Percentiles rank a stretch among this genome's conserved stretches.
phyloP scores from a whole-genome alignment of 2,797 vertebrate genomes.

The Protosalanx chinensis region DNA sequence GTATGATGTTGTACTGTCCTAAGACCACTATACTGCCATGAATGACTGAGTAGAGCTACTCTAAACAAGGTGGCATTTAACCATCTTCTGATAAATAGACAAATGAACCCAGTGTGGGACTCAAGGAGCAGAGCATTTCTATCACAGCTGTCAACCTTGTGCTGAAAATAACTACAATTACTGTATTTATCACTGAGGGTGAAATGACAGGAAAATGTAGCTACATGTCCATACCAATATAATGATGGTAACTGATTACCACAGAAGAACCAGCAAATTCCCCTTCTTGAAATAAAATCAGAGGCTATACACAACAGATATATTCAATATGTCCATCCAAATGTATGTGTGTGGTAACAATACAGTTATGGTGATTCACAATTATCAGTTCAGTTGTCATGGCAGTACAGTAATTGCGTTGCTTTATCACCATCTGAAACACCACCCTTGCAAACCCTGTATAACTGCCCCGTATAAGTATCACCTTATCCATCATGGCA shows the following conservation, averaged over 20 bases:
- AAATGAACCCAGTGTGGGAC: neutral
- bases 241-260: conserved; percentile 34
- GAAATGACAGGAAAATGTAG: conserved; percentile 24
- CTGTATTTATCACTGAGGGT: neutral
- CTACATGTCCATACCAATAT: conserved; percentile 26
- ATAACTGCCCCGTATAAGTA: too few relatives aligned
- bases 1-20: neutral
- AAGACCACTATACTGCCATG: neutral
- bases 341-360: neutral
- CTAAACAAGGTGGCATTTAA: neutral
- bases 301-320: neutral
- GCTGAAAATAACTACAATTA: conserved; percentile 41
- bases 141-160: conserved; percentile 15
- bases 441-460: neutral
- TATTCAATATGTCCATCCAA: neutral
- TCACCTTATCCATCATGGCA: neutral
- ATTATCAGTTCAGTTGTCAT: neutral
- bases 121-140: conserved; percentile 2
- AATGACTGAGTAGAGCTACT: neutral
- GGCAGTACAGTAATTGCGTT: neutral
- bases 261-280: neutral
- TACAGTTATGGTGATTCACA: neutral
- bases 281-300: neutral
- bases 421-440: neutral
- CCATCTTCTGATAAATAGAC: neutral